Evolutionary conservation across 1,140 invertebrate species (phyloP), one percentile per base, ranked within the genome.

Genomic region (Drosophila melanogaster): DNA sequence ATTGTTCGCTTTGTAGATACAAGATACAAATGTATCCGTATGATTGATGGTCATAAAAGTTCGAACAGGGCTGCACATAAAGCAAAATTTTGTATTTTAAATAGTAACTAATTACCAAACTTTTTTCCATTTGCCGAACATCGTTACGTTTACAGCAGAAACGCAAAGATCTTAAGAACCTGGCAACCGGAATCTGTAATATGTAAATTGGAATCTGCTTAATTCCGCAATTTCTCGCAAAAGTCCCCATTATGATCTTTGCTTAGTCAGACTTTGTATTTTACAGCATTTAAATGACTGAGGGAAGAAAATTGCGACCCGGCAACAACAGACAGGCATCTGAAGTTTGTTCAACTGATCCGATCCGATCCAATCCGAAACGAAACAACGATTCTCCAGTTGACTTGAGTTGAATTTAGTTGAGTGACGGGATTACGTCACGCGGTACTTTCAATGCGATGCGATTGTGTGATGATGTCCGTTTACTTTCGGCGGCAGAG

Each of bases 381-480:
- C 38, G n/a, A 40, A n/a, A n/a, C 19, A 22, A 3, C 19, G 19
- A 22, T 22, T 22, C 19, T 22, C 19, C 19, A 38, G 37, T 15
- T 40, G 5, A 5, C 14, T 15, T 43, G 15, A 12, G 17, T 19
- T 19, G 41, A 17, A 15, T 19, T 43, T 6, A 43, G 41, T 12
- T 19, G 41, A 43, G 10, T 19, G 41, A 1, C 15, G 12, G 33
- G 53, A 46, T 57, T 57, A 71, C 67, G 67, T 71, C 67, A 70
- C 35, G 62, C 51, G 67, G 65, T 49, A 66, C 44, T 67, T 41
- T 66, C 69, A 53, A 60, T 72, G 47, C 47, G 69, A 50, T 69
- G 40, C 46, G 46, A 37, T 64, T 64, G 56, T 61, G 33, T 14
- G 50, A 62, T 74, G 57, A 62, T 74, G 57, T 62, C 37, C 65